phyloP scores from a whole-genome alignment of 2,797 vertebrate species.

The Tokudaia muenninki region DNA sequence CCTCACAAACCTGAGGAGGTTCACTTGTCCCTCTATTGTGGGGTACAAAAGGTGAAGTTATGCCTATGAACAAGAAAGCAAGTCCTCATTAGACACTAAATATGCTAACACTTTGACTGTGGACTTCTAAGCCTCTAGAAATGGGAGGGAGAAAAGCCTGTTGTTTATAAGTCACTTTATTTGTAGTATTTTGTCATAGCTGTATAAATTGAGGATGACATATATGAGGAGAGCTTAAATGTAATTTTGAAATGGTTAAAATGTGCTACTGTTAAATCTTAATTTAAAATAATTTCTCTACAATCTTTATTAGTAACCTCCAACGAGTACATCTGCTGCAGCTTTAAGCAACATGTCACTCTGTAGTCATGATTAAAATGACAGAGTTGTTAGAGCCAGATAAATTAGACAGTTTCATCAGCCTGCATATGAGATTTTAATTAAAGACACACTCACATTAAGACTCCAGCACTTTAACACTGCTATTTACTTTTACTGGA shows the following conservation, averaged over 20 bases:
- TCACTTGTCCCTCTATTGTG: not conserved
- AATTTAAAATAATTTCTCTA: conserved; percentile 64
- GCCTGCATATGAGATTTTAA: conserved; percentile 70
- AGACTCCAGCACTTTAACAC: conserved; percentile 59
- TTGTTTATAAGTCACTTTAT: not conserved
- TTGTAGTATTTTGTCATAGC: not conserved
- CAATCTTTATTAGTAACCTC: conserved; percentile 61
- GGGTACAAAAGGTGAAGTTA: not conserved
- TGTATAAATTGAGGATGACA: not conserved
- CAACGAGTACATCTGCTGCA: conserved; percentile 52
- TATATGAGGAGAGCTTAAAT: conserved; percentile 36
- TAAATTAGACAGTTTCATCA: conserved; percentile 75
- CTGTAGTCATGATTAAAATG: conserved; percentile 67
- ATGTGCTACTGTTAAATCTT: not conserved
- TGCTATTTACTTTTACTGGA: conserved; percentile 64
- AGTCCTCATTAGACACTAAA: not conserved
- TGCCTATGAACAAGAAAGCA: not conserved
- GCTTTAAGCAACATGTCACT: conserved; percentile 67
- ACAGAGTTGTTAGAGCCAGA: conserved; percentile 45
- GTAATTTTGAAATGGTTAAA: conserved; percentile 63
- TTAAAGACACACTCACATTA: conserved; percentile 76
- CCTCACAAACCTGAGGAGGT: not conserved
- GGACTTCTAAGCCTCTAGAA: not conserved
- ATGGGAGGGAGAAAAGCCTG: not conserved
- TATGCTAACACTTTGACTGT: not conserved